Evolutionary conservation across 2,113 vertebrate species (phyloP), one percentile per base, ranked within the genome.

Genomic region (crab-eating macaque (Macaca fascicularis)): DNA sequence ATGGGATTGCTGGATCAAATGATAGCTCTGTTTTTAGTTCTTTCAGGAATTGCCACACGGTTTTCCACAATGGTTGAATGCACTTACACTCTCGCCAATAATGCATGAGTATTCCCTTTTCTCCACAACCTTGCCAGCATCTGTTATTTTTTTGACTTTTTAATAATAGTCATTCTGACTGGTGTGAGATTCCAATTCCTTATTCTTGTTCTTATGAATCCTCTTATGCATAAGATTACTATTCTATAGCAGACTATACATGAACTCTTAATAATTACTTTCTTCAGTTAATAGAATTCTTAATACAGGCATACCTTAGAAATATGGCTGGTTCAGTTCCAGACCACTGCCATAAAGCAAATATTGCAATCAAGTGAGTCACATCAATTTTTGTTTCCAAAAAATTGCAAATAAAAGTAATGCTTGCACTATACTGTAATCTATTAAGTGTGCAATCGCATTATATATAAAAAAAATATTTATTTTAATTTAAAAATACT

Each of bases 231-330:
- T 40, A 89, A 84, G 57, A 43, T 82, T 69, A 90, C 76, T 80
- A 48, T 45, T 91, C 67, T 57, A 2, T 0, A 96, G 38, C 52
- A 32, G 38, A 40, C 43, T 55, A 55, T 8, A 80, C 6, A 79
- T 74, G 6, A 93, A 89, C 72, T 85, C 45, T 38, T 45, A 89
- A 64, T 23, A 89, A 96, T 83, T 59, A 93, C 48, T 80, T 79
- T 70, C 79, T 95, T 67, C 20, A 72, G 23, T 7, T 80, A 72
- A 64, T 8, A 4, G 43, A 55, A 17, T 43, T 70, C 70, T 52
- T 79, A 84, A 89, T 48, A 72, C 1, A 70, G 69, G 16, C 35
- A 70, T 19, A 70, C 17, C 35, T 70, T 38, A 72, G 70, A 38
- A 1, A 72, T 72, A 72, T 6, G 8, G 70, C 70, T 38, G 20